A percentile compares a stretch with the other conserved stretches of the same genome.
These are phyloP conservation scores for Chymomyza procnemis DNA, from an alignment of 2,888 invertebrate genomes.

Conservation along the genomic window DNA sequence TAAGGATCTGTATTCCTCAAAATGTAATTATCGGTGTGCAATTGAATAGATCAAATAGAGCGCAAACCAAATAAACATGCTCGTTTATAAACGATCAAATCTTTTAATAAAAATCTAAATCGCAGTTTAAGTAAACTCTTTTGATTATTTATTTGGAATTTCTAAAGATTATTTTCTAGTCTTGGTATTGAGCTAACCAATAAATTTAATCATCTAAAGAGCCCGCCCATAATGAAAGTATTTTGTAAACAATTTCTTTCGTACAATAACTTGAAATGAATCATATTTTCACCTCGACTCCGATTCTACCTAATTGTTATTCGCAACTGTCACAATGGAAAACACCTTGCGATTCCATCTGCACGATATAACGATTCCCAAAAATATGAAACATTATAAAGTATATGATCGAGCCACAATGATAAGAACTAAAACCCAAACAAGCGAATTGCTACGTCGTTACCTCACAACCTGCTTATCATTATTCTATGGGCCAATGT, in stretches of 20 bases:
- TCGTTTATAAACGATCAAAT: too few species aligned
- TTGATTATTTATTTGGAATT: too few species aligned
- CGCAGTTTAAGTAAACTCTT: too few species aligned
- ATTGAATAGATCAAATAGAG: too few species aligned
- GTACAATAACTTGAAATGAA: neutral
- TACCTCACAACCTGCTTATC: neutral
- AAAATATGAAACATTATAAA: slow-evolving; percentile 35
- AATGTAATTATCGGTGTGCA: too few species aligned
- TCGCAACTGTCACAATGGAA: neutral
- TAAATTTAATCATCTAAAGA: neutral
- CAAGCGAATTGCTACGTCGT: neutral
- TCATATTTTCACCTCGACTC: neutral
- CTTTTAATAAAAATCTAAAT: too few species aligned
- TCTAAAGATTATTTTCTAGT: too few species aligned
- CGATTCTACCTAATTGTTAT: neutral
- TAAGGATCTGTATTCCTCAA: too few species aligned
- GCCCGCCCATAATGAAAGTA: neutral
- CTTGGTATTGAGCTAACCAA: neutral
- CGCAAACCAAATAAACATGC: too few species aligned
- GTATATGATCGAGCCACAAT: slow-evolving; percentile 12
- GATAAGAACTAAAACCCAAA: slow-evolving; percentile 25
- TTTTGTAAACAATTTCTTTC: neutral
- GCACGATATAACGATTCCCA: slow-evolving; percentile 25
- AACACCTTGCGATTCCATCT: slow-evolving; percentile 14
- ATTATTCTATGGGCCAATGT: slow-evolving; percentile 5